phyloP scores from a whole-genome alignment of 1,140 invertebrate genomes.

The Aphelinus certus region DNA sequence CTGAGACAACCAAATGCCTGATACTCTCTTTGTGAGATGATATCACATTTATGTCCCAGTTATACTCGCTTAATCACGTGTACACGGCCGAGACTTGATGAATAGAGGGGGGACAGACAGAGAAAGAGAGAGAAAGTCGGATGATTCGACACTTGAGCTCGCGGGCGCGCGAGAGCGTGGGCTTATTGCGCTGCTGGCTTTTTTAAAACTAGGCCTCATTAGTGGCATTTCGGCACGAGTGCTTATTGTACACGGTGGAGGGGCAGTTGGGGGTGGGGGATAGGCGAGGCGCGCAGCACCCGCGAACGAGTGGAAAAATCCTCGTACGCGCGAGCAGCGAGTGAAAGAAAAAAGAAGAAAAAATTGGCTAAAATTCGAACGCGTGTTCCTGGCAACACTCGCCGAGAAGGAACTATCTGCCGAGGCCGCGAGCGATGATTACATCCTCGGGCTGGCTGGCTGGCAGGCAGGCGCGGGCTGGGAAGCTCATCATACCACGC shows the following conservation, averaged over 20 bases:
- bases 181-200: constrained; percentile 5
- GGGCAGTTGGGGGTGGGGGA: background rate
- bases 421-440: too few relatives aligned
- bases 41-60: too few relatives aligned
- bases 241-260: background rate
- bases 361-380: too few relatives aligned
- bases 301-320: background rate
- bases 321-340: background rate
- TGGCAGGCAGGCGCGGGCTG: constrained; percentile 20
- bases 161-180: background rate
- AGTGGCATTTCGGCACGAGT: constrained; percentile 30
- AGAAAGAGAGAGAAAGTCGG: background rate
- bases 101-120: too few relatives aligned
- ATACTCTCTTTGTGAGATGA: too few relatives aligned
- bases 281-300: too few relatives aligned
- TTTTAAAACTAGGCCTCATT: constrained; percentile 35
- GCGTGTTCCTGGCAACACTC: too few relatives aligned
- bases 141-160: constrained; percentile 1
- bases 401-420: too few relatives aligned
- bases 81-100: too few relatives aligned
- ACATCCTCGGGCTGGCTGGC: too few relatives aligned
- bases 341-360: background rate
- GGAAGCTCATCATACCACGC: background rate
- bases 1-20: too few relatives aligned
- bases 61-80: too few relatives aligned